These are phyloP conservation scores for Odocoileus hemionus DNA, from an alignment of 2,113 vertebrate species.

Conservation along the genomic window DNA sequence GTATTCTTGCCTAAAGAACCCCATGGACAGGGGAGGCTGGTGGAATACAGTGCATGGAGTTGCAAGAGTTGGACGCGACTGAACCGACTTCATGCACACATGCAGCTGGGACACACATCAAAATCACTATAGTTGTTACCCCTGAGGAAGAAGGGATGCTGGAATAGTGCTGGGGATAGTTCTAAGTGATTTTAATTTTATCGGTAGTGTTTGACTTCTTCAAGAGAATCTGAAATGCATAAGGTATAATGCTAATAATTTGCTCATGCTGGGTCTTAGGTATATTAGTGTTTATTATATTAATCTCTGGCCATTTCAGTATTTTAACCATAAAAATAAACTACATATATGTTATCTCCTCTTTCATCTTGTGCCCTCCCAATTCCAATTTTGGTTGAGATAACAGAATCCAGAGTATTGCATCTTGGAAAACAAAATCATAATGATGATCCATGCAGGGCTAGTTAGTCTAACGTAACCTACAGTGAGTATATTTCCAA, in stretches of 20 bases:
- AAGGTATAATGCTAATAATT: not conserved
- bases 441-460: slow-evolving; percentile 57
- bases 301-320: not conserved
- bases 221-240: not conserved
- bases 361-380: not conserved
- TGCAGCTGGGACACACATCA: not conserved
- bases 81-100: not conserved
- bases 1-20: not conserved
- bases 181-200: not conserved
- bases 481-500: slow-evolving; percentile 74
- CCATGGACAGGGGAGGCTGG: not conserved
- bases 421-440: slow-evolving; percentile 61
- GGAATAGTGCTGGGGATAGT: not conserved
- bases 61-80: not conserved
- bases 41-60: not conserved
- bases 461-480: slow-evolving; percentile 64
- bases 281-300: not conserved
- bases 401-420: not conserved
- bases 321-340: not conserved
- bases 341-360: not conserved
- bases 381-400: slow-evolving; percentile 41
- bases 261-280: not conserved
- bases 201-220: not conserved
- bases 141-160: not conserved
- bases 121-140: not conserved